A percentile compares a stretch with the other conserved stretches of the same genome.
phyloP scores from a whole-genome alignment of 2,888 invertebrate species.

The Oxytorus armatus region DNA sequence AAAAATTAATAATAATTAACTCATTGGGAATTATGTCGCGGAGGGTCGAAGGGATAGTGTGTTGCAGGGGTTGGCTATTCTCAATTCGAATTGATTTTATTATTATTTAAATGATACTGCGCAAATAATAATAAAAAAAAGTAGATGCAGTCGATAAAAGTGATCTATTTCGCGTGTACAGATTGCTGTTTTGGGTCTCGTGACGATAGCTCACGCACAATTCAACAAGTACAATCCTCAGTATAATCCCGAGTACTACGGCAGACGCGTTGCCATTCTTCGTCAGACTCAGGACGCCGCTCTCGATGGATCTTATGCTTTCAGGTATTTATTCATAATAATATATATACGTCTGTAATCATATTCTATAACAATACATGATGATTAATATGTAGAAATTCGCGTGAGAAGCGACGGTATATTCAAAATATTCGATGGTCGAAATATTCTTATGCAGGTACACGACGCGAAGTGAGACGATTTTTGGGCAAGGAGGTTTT shows the following conservation, averaged over 20 bases:
- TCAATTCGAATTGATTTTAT: not conserved
- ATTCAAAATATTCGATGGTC: too few relatives aligned
- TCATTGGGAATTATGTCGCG: too few relatives aligned
- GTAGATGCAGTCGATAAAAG: too few relatives aligned
- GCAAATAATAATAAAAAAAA: not conserved
- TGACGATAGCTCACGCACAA: constrained; percentile 74
- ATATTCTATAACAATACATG: not conserved
- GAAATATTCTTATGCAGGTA: not conserved
- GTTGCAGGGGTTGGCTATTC: not conserved
- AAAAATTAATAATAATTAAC: not conserved
- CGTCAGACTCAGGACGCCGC: constrained; percentile 80
- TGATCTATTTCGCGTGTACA: constrained; percentile 53
- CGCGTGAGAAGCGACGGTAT: not conserved
- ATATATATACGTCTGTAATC: not conserved
- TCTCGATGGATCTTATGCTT: constrained; percentile 82
- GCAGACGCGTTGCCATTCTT: constrained; percentile 80
- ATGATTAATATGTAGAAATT: not conserved
- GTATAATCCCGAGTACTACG: constrained; percentile 75
- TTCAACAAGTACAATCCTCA: constrained; percentile 73
- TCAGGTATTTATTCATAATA: constrained; percentile 81
- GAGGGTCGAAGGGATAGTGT: not conserved
- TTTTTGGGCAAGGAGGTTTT: not conserved
- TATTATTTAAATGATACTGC: not conserved
- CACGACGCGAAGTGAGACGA: not conserved
- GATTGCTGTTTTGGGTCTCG: constrained; percentile 73